phyloP scores from a whole-genome alignment of 1,140 invertebrate species.

The Vanessa tameamea region DNA sequence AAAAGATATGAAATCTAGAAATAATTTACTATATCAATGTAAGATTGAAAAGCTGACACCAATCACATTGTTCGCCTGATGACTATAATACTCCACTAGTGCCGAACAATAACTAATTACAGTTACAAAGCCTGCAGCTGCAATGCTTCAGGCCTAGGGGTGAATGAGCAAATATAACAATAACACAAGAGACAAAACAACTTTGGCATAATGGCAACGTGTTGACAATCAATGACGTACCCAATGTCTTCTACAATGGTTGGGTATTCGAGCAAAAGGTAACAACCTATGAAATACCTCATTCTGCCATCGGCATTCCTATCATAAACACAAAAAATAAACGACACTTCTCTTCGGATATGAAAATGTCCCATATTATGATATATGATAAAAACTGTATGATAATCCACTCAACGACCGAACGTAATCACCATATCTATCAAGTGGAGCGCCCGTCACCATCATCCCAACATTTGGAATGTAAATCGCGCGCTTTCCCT shows the following conservation, averaged over 20 bases:
- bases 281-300: not conserved
- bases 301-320: not conserved
- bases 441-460: conserved; percentile 45
- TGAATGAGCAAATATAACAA: not conserved
- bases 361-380: conserved; percentile 3
- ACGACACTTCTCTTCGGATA: not conserved
- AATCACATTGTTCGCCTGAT: too few relatives aligned
- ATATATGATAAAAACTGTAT: conserved; percentile 12
- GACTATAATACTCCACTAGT: too few relatives aligned
- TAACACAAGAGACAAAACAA: conserved; percentile 2
- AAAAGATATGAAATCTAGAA: too few relatives aligned
- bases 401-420: conserved; percentile 7
- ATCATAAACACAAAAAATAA: not conserved
- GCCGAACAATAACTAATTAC: too few relatives aligned
- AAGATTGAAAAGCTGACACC: too few relatives aligned
- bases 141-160: not conserved
- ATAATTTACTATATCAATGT: too few relatives aligned
- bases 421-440: conserved; percentile 45
- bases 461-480: conserved; percentile 57
- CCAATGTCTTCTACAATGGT: not conserved
- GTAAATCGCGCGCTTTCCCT: conserved; percentile 62
- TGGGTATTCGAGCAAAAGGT: not conserved
- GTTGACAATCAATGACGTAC: not conserved
- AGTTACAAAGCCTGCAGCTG: too few relatives aligned
- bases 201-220: not conserved